These are phyloP conservation scores for Eretmochelys imbricata DNA, from an alignment of 2,113 vertebrate genomes.

Conservation along the genomic window DNA sequence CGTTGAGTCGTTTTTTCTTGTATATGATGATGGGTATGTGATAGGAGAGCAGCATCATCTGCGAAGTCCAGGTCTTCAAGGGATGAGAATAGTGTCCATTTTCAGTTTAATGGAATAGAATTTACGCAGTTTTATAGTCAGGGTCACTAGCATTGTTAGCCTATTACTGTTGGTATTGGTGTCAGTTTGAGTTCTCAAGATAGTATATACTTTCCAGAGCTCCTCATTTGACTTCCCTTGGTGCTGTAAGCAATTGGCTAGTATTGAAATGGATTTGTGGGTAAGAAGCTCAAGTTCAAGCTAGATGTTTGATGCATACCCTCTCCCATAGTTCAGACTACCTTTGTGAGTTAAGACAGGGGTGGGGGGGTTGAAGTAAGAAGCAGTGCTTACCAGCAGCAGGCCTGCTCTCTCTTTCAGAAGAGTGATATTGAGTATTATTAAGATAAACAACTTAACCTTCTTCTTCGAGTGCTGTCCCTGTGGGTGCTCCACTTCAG, in stretches of 20 bases:
- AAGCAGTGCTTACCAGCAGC: not conserved
- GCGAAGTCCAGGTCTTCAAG: too few relatives aligned
- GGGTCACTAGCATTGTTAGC: not conserved
- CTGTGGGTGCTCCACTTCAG: too few relatives aligned
- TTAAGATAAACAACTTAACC: not conserved
- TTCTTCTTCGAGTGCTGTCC: too few relatives aligned
- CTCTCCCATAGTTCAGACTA: not conserved
- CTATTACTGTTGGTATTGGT: rapidly evolving
- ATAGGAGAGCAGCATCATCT: too few relatives aligned
- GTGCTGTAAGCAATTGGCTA: not conserved
- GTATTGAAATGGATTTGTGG: not conserved
- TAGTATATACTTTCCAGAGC: not conserved
- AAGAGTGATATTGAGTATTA: not conserved
- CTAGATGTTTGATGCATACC: not conserved
- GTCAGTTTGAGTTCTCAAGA: rapidly evolving
- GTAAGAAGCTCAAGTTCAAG: not conserved
- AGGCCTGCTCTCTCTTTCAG: not conserved
- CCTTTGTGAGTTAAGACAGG: not conserved
- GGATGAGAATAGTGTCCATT: not conserved
- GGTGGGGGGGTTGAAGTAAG: not conserved
- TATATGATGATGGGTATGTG: too few relatives aligned
- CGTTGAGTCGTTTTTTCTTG: too few relatives aligned
- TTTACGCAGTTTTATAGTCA: rapidly evolving
- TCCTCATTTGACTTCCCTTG: rapidly evolving
- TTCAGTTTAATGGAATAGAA: not conserved